Evolutionary conservation across 2,797 vertebrate genomes (phyloP), one percentile per base, ranked within the genome.

Genomic region (Phrynocephalus vlangalii): DNA sequence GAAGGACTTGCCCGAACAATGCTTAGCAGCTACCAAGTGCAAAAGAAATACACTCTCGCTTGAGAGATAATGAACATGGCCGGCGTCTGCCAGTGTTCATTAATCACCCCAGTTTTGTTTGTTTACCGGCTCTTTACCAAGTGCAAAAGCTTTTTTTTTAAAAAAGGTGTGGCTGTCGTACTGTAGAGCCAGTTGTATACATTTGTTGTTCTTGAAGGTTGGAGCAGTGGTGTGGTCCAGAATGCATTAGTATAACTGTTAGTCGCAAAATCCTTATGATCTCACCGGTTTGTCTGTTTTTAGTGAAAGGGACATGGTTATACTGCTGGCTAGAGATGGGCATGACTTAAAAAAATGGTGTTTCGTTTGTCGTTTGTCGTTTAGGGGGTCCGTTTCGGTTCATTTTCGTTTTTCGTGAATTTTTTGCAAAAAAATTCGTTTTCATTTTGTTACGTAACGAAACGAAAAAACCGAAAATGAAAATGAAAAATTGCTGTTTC

Each of bases 141-240:
- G 72, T 83, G 79, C 68, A 85, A 70, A 78, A 91, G 76, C 83
- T 73, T 3, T 0, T 0, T 87, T 82, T 87, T 72, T 66, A 38
- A 84, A 38, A 84, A 0, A 63, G 13, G 60, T 15, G 13, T 63
- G 60, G 60, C 60, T 5, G 5, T 63, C 20, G 60, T 63, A 63
- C 60, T 63, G 15, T 63, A 63, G 15, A 0, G 0, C 28, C 79
- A 13, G 2, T 16, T 76, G 20, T 44, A 63, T 75, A 78, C n/a
- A 68, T 68, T 68, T 75, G 33, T 44, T 48, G 7, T 52, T 30
- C 10, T 16, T 13, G 18, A 78, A 79, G 66, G 52, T 50, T 33
- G 26, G 72, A 63, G 16, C 68, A 33, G 26, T 30, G 30, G 22
- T 73, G 30, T 63, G 71, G 26, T 75, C 20, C 60, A 18, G 82